Evolutionary conservation across 2,888 invertebrate species (phyloP).

Genomic region (Spisula solida): DNA sequence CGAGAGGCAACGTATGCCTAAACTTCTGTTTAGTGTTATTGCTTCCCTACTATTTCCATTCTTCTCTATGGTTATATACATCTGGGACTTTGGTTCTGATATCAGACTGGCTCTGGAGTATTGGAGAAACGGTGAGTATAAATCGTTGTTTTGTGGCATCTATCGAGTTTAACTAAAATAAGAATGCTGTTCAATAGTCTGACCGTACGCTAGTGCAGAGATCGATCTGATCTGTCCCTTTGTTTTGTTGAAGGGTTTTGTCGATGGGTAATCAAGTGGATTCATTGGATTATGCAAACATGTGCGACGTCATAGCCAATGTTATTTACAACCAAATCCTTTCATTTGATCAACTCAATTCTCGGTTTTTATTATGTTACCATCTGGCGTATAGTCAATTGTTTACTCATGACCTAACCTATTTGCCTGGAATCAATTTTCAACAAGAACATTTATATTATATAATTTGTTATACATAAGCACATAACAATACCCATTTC

Average conservation of each 20-base stretch:
- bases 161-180: constrained; percentile 30
- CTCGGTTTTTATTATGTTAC: too few species aligned
- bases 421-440: neutral
- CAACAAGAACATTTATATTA: neutral
- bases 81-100: constrained; percentile 60
- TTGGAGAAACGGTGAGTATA: constrained; percentile 32
- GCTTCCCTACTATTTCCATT: constrained; percentile 36
- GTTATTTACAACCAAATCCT: too few species aligned
- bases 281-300: too few species aligned
- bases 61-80: constrained; percentile 39
- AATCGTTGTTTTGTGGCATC: constrained; percentile 12
- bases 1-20: neutral
- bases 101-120: constrained; percentile 50
- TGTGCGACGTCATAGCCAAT: too few species aligned
- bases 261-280: neutral
- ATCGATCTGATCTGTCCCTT: neutral
- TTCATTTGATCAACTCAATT: too few species aligned
- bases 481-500: too few species aligned
- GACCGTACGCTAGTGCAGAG: too few species aligned
- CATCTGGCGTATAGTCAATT: too few species aligned
- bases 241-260: neutral
- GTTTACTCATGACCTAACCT: too few species aligned
- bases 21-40: neutral
- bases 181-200: neutral
- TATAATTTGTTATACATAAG: neutral